phyloP scores from a whole-genome alignment of 2,113 vertebrate species.

The Camelus dromedarius region DNA sequence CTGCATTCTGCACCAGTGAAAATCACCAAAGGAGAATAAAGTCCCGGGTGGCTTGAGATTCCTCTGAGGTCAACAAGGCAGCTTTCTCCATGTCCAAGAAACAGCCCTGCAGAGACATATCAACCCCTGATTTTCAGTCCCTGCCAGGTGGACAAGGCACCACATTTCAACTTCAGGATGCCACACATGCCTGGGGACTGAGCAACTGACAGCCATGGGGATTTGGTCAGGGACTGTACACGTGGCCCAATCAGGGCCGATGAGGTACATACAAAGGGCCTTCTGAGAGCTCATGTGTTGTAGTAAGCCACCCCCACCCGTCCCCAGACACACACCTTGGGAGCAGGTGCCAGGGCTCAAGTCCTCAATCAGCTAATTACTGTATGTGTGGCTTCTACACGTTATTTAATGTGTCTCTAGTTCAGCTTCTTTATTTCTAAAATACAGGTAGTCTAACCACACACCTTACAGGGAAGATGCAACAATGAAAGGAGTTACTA shows the following conservation, averaged over 20 bases:
- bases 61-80: background rate
- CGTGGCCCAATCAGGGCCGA: background rate
- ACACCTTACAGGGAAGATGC: background rate
- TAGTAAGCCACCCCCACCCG: too few relatives aligned
- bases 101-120: background rate
- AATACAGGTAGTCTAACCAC: background rate
- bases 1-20: background rate
- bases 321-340: rapidly evolving
- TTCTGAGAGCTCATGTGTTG: background rate
- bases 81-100: background rate
- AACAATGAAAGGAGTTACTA: background rate
- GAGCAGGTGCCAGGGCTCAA: background rate
- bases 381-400: background rate
- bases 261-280: background rate
- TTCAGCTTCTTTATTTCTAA: background rate
- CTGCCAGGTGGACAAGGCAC: background rate
- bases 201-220: rapidly evolving
- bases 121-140: background rate
- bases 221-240: background rate
- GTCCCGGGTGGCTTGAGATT: background rate
- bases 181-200: background rate
- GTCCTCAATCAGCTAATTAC: background rate
- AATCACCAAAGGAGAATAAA: background rate
- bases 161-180: background rate
- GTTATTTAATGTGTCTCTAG: background rate